Evolutionary conservation across 2,113 vertebrate genomes (phyloP).

Genomic region (Tachycineta bicolor): DNA sequence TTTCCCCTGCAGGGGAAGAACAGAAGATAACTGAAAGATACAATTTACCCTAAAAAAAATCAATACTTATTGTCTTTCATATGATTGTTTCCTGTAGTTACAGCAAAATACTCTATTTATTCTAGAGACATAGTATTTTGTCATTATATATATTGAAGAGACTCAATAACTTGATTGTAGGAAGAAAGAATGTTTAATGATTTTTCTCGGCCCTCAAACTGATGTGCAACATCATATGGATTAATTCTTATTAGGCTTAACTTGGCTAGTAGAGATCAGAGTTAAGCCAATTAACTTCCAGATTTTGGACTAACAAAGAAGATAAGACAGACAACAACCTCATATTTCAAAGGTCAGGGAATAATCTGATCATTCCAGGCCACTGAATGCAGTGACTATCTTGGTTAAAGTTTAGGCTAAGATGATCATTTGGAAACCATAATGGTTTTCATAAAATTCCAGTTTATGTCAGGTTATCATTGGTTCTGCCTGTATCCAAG

Average conservation of each 20-base stretch:
- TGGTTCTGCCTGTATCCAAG: background rate
- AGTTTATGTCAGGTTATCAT: background rate
- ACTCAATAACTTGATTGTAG: background rate
- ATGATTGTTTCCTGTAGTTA: background rate
- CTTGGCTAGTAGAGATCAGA: background rate
- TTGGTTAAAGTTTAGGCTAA: background rate
- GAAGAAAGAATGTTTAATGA: background rate
- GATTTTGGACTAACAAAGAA: background rate
- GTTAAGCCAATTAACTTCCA: background rate
- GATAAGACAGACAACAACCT: background rate
- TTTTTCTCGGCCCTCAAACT: background rate
- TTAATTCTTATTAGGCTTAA: background rate
- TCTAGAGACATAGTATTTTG: background rate
- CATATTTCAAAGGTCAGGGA: background rate
- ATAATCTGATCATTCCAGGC: background rate
- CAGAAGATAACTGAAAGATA: background rate
- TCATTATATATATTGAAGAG: background rate
- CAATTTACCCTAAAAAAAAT: background rate
- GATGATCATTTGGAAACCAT: background rate
- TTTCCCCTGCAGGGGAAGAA: background rate
- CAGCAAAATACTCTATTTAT: background rate
- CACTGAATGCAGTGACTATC: background rate
- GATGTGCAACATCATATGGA: background rate
- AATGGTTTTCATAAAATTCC: background rate
- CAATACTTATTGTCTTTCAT: background rate